Percentiles rank a stretch among this genome's conserved stretches.
Evolutionary conservation across 92 coral and sea anemone species (phyloP).

Genomic region (Parazoanthus atlanticus): DNA sequence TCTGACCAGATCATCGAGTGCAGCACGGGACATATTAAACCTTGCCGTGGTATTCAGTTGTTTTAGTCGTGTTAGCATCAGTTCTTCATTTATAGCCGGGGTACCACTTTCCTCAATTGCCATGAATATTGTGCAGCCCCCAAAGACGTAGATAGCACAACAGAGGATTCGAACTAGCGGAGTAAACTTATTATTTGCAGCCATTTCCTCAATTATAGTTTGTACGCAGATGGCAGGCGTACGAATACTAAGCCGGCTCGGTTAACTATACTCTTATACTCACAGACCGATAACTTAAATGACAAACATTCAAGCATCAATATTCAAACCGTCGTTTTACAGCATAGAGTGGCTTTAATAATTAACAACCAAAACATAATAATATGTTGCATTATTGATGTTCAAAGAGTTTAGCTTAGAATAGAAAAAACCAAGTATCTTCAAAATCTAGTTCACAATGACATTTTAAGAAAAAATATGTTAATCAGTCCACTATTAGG

Average conservation of each 20-base stretch:
- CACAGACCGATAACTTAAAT: no score
- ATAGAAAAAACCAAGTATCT: no score
- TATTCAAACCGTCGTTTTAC: neutral
- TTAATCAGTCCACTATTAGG: no score
- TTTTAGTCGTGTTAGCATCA: neutral
- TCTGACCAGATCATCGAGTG: neutral
- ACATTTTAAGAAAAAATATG: no score
- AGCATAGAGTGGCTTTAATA: neutral
- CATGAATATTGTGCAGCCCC: slow-evolving; percentile 3
- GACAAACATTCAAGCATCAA: no score
- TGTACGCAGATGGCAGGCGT: neutral
- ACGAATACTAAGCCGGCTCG: no score
- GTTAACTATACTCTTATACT: no score
- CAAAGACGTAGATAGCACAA: slow-evolving; percentile 4
- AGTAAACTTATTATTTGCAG: neutral
- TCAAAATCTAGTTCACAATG: no score
- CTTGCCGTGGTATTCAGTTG: slow-evolving; percentile 11
- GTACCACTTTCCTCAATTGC: neutral
- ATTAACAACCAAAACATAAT: neutral
- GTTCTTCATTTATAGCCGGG: neutral
- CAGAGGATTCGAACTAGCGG: neutral
- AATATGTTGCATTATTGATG: neutral
- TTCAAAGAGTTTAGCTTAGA: neutral
- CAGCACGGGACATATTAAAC: slow-evolving; percentile 8
- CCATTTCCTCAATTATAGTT: neutral